phyloP scores from a whole-genome alignment of 53 echinoderm and acorn worm species.

The Paelopatides confundens region DNA sequence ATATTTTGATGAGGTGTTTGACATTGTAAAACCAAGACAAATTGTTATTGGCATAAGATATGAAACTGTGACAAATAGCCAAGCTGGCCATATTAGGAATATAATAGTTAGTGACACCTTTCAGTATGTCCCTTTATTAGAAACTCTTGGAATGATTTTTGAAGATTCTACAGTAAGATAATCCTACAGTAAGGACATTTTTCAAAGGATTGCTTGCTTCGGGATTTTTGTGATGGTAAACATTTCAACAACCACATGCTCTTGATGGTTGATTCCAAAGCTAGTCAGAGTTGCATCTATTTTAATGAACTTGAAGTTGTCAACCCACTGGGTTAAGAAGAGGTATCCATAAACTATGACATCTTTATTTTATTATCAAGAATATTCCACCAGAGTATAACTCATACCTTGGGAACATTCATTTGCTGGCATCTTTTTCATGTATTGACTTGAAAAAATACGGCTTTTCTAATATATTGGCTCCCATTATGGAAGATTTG shows the following conservation, averaged over 20 bases:
- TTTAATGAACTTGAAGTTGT: constrained; percentile 69
- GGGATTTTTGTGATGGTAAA: constrained; percentile 51
- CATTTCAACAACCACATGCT: constrained; percentile 23
- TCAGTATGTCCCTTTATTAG: not conserved
- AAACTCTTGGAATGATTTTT: constrained; percentile 2
- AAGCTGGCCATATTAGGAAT: not conserved
- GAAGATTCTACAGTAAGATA: not conserved
- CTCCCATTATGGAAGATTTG: constrained; percentile 60
- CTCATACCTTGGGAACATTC: constrained; percentile 42
- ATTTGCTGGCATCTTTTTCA: constrained; percentile 35
- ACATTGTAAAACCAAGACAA: constrained; percentile 17
- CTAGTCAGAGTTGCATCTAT: constrained; percentile 44
- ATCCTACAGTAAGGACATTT: not conserved
- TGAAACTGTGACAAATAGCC: constrained; percentile 6
- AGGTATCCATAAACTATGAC: constrained; percentile 66
- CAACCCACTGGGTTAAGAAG: constrained; percentile 62
- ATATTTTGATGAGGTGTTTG: constrained; percentile 12
- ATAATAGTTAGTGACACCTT: constrained; percentile 25
- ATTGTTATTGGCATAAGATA: constrained; percentile 17
- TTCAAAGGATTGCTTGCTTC: constrained; percentile 11
- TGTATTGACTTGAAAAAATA: constrained; percentile 59
- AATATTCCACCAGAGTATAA: constrained; percentile 57
- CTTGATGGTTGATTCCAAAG: not conserved
- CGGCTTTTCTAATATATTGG: constrained; percentile 51
- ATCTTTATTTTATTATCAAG: constrained; percentile 55